Evolutionary conservation across 1,140 invertebrate species (phyloP), one percentile per base, ranked within the genome.

Genomic region (Aphelenchoides fujianensis): DNA sequence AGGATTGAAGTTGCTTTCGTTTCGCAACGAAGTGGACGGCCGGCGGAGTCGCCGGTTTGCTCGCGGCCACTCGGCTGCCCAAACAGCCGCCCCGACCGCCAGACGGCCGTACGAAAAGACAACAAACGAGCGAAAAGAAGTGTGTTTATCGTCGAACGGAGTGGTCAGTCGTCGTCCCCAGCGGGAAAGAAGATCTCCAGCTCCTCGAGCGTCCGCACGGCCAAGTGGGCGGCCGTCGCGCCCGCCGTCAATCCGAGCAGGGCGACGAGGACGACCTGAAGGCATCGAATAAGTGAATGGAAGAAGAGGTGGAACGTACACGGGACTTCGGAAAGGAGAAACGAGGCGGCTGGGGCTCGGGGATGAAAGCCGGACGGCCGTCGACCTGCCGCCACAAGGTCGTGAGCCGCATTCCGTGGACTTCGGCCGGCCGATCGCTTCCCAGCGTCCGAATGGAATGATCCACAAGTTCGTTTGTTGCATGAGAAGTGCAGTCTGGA

Each of bases 161-260:
- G 41, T 48, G 5, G 34, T 59, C 34, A 59, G 19, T 59, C 55
- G 55, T 59, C 55, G 5, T 59, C 41, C 41, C 23, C 12, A 48
- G 12, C 34, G 55, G 5, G 55, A 5, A 59, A 59, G 34, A 59
- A 59, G 5, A 7, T 5, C 7, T 59, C 55, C 55, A 59, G 34
- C 19, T 19, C 55, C 5, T 59, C 55, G 5, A 59, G 5, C 5
- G 34, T 30, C 5, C 34, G 12, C 5, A 59, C 19, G 5, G 27
- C 5, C 12, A 30, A 59, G 34, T 19, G 55, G 7, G 5, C 55
- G 5, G 34, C 5, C 55, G 34, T 19, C 19, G 55, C 28, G 5
- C 55, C 55, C 28, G 19, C 5, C 28, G 55, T 59, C 5, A 59
- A 7, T 7, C 5, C 5, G 5, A 59, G 23, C 19, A 5, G 5